phyloP scores from a whole-genome alignment of 2,113 vertebrate species.

The Eretmochelys imbricata region DNA sequence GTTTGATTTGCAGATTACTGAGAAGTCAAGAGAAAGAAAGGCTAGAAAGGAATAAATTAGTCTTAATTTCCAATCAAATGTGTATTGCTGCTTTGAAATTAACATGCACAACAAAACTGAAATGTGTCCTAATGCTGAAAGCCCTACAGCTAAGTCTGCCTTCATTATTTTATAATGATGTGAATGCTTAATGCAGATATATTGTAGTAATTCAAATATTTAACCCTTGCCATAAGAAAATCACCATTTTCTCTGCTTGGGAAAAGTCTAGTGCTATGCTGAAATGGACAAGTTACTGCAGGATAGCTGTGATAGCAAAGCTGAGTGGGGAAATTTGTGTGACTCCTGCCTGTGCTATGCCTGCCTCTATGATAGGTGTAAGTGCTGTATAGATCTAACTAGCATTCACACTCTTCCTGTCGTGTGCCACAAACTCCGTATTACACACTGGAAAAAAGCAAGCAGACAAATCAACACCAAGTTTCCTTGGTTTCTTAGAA shows the following conservation, averaged over 20 bases:
- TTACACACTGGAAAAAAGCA: background rate
- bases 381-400: background rate
- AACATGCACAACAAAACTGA: background rate
- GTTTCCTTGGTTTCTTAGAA: background rate
- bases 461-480: background rate
- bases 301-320: background rate
- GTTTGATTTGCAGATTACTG: slow-evolving; percentile 23
- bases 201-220: background rate
- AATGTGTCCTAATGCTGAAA: background rate
- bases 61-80: background rate
- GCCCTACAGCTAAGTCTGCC: background rate
- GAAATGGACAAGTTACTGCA: background rate
- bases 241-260: background rate
- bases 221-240: background rate
- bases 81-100: background rate
- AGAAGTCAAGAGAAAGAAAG: slow-evolving; percentile 43
- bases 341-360: background rate
- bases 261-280: background rate
- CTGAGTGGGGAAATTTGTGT: fast-evolving
- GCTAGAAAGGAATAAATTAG: slow-evolving; percentile 34
- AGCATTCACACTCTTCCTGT: background rate
- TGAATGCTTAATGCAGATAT: background rate
- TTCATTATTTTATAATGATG: background rate
- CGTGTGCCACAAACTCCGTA: background rate
- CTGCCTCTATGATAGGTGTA: background rate